Evolutionary conservation across 2,888 invertebrate genomes (phyloP), one percentile per base, ranked within the genome.

Genomic region (Lomographa bimaculata): DNA sequence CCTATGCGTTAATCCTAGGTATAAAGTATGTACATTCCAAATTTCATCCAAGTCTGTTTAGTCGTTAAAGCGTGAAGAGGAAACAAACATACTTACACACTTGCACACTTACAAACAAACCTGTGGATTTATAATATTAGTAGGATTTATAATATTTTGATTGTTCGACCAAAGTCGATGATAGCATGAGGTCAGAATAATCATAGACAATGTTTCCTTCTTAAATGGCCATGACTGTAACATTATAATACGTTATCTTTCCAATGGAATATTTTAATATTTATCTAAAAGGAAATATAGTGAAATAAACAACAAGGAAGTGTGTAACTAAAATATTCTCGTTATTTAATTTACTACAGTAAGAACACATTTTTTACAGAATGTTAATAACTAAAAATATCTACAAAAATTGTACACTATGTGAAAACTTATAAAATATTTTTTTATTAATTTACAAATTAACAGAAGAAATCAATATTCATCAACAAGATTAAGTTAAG

Each of bases 361-460:
- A 89, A 90, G 90, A 90, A 90, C 89, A 90, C 89, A 89, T 89
- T 87, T n/a, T 89, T 89, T 89, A 90, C 89, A 90, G 79, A 86
- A 86, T 89, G 89, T 90, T 90, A 89, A 82, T 83, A 75, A 72
- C 86, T 87, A 84, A 82, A 79, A 79, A 73, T 89, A 87, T 89
- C 85, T 89, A 89, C 87, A 87, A 84, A 84, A 82, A 84, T 86
- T 89, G 83, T 90, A 90, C 90, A 90, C 82, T 86, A 89, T 74
- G 77, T 83, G 81, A 85, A 84, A 86, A 78, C 85, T 84, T 87
- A 84, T 41, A 58, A 73, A 71, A 70, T 78, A 82, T 59, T 64
- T 75, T 80, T 81, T 75, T 52, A 68, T 75, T 76, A 82, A 82
- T 85, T 85, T 86, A 86, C 82, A 86, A 79, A 79, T 84, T 57